Conservation (phyloP, 2,797 vertebrate species). For the Hoplostethus atlanticus region DNA sequence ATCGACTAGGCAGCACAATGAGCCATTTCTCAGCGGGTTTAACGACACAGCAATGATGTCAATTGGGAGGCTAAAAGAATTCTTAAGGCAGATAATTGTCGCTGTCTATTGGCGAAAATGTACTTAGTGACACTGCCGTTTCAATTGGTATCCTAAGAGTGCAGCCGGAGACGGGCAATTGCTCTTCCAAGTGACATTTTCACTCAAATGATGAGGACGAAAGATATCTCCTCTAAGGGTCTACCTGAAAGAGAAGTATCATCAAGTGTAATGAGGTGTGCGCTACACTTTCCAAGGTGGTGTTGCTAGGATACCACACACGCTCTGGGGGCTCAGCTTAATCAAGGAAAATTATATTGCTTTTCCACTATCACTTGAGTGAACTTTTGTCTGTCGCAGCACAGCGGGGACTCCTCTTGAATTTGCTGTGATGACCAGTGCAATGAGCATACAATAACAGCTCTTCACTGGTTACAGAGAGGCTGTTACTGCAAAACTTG, state of each 20-base stretch:
- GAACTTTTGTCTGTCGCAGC: slow-evolving; percentile 39
- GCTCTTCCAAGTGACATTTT: slow-evolving; percentile 59
- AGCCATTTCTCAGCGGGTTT: slow-evolving; percentile 59
- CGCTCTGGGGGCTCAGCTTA: slow-evolving; percentile 51
- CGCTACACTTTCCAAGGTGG: slow-evolving; percentile 41
- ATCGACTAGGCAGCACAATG: slow-evolving; percentile 55
- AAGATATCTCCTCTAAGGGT: slow-evolving; percentile 44
- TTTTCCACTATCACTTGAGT: slow-evolving; percentile 47
- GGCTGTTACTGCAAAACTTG: slow-evolving; percentile 11
- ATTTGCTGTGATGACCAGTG: slow-evolving; percentile 30
- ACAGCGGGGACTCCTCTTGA: slow-evolving; percentile 35
- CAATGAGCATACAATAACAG: slow-evolving; percentile 5
- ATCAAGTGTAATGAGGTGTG: slow-evolving; percentile 67
- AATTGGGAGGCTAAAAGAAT: slow-evolving; percentile 43
- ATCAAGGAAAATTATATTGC: slow-evolving; percentile 62
- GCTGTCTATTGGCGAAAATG: slow-evolving; percentile 55
- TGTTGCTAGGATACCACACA: slow-evolving; percentile 72
- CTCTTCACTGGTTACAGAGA: slow-evolving; percentile 11
- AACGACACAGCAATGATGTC: slow-evolving; percentile 66
- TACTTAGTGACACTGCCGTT: slow-evolving; percentile 47
- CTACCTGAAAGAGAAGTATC: slow-evolving; percentile 55
- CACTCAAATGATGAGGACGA: slow-evolving; percentile 34
- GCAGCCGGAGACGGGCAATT: slow-evolving; percentile 42
- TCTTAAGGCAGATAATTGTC: slow-evolving; percentile 70
- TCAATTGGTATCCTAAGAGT: slow-evolving; percentile 22